These are phyloP conservation scores for Stegophylla sp. DNA, from an alignment of 2,888 invertebrate genomes.

Conservation along the genomic window DNA sequence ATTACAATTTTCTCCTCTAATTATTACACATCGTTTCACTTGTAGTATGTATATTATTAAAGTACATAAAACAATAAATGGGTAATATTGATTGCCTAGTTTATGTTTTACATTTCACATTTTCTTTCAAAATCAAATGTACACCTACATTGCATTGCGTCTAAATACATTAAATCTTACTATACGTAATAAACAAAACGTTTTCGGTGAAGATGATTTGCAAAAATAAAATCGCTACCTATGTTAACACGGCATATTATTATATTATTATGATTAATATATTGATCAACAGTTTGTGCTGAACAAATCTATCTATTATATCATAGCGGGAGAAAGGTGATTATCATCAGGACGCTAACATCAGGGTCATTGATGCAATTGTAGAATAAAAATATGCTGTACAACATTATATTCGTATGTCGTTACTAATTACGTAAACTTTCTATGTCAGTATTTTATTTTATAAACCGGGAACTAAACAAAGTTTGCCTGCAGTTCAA, in stretches of 20 bases:
- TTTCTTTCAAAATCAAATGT: neutral
- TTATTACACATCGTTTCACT: too few species aligned
- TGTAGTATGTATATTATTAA: too few species aligned
- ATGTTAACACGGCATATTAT: neutral
- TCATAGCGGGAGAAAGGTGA: constrained; percentile 56
- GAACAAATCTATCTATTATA: constrained; percentile 36
- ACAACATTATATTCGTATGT: constrained; percentile 23
- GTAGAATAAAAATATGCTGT: constrained; percentile 29
- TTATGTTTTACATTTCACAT: too few species aligned
- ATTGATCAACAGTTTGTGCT: neutral
- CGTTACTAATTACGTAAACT: constrained; percentile 38
- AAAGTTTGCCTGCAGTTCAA: neutral
- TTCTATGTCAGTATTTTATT: constrained; percentile 44
- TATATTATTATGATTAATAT: constrained; percentile 1
- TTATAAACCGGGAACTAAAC: constrained; percentile 6
- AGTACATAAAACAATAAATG: too few species aligned
- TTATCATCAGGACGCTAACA: constrained; percentile 24
- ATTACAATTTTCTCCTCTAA: too few species aligned
- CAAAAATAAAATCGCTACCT: neutral
- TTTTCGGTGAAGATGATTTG: neutral
- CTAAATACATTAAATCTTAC: too few species aligned
- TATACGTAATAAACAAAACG: neutral
- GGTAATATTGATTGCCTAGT: too few species aligned
- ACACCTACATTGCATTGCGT: neutral
- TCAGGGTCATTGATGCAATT: constrained; percentile 49